Conservation (phyloP, 1,140 invertebrate species). For the Lerema accius region DNA sequence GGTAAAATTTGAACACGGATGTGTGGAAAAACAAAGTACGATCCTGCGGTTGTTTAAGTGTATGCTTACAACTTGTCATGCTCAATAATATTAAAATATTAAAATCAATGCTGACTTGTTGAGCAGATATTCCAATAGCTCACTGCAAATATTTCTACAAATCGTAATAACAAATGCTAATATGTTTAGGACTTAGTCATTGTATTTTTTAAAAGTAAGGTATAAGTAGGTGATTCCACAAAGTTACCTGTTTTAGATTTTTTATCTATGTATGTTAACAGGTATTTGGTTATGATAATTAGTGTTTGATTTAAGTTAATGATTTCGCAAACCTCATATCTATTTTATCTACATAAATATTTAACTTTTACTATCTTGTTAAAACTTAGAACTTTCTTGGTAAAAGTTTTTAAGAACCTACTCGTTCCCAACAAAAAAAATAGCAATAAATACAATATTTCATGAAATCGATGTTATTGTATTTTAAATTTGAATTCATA, state of each 20-base stretch:
- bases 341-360: background rate
- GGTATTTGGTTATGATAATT: constrained; percentile 19
- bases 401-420: background rate
- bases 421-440: too few relatives aligned
- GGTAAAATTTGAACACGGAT: constrained; percentile 30
- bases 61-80: constrained; percentile 5
- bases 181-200: constrained; percentile 13
- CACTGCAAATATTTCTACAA: background rate
- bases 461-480: too few relatives aligned
- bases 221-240: background rate
- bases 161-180: constrained; percentile 15
- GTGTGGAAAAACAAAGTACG: constrained; percentile 9
- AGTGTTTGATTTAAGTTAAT: constrained; percentile 1
- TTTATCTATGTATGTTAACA: constrained; percentile 8
- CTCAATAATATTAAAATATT: too few relatives aligned
- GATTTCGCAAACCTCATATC: background rate
- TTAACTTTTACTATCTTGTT: too few relatives aligned
- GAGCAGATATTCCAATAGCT: background rate
- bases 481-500: too few relatives aligned
- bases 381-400: background rate
- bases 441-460: too few relatives aligned
- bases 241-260: background rate
- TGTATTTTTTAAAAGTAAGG: background rate
- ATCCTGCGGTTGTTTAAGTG: constrained; percentile 2
- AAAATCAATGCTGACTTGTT: background rate